Evolutionary conservation across 2,888 invertebrate species (phyloP), one percentile per base, ranked within the genome.

Genomic region (Melieria crassipennis): DNA sequence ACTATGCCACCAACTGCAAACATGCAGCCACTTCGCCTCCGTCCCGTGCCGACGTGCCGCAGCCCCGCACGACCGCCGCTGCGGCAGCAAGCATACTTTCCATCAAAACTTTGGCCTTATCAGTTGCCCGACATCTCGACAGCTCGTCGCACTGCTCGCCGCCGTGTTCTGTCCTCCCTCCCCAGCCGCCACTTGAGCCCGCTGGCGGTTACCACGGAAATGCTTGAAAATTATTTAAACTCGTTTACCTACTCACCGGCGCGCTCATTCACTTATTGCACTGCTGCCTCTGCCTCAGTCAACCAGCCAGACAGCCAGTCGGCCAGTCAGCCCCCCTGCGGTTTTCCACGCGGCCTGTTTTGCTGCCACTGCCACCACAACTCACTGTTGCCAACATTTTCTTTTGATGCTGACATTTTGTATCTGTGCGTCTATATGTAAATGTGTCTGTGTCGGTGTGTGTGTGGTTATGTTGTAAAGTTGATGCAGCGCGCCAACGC

Each of bases 121-220:
- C 30, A 30, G 30, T 30, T 30, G 30, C 30, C 30, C 30, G 30
- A 30, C 30, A 30, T 30, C 30, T 30, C 30, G 30, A 30, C 30
- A 2, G 30, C 30, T 30, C 30, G 30, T 30, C 30, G 30, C 30
- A 30, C 3, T 30, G 30, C 30, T 30, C 30, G 30, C 30, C 30
- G 30, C 3, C 30, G 30, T 30, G 30, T 30, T 30, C 30, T 30
- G 30, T 30, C 3, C 30, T 2, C 3, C 30, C 30, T 30, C 30
- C 30, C 30, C 30, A 3, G 30, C 30, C 42, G 11, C n/a, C 16
- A 0, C 30, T 56, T 16, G 16, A 3, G 10, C 61, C 11, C 16
- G 10, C 46, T 64, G 58, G 45, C 73, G 68, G 67, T 68, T 68
- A 48, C 65, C 69, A 65, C 30, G 70, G 65, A 55, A 65, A 69